Evolutionary conservation across 2,113 vertebrate genomes (phyloP).

Genomic region (Antennarius striatus): DNA sequence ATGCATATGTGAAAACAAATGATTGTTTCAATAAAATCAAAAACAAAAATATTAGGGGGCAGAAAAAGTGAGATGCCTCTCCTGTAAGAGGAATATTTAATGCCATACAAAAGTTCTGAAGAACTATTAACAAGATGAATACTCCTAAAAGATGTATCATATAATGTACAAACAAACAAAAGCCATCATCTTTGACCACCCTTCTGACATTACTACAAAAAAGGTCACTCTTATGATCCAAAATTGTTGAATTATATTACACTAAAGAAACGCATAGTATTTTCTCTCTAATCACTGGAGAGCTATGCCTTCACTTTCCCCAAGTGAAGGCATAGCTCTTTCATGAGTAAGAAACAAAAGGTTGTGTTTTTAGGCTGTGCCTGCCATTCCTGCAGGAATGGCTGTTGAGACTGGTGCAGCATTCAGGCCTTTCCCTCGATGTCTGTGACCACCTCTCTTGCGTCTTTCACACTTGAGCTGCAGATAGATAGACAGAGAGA

Average conservation of each 20-base stretch:
- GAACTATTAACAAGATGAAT: constrained; percentile 15
- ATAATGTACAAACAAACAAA: not conserved
- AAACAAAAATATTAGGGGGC: not conserved
- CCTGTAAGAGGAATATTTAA: not conserved
- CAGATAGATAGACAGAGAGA: constrained; percentile 1
- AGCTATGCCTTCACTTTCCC: constrained; percentile 14
- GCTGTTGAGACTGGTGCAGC: constrained; percentile 46
- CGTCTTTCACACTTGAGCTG: constrained; percentile 90
- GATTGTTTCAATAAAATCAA: too few relatives aligned
- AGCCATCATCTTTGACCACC: not conserved
- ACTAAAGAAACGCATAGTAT: not conserved
- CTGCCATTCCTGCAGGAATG: constrained; percentile 73
- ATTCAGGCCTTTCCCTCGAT: constrained; percentile 90
- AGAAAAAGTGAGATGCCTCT: constrained; percentile 36
- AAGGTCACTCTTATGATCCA: not conserved
- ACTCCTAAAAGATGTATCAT: not conserved
- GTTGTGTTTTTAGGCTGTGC: constrained; percentile 80
- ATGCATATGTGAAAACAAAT: too few relatives aligned
- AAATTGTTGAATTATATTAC: not conserved
- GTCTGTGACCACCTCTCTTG: constrained; percentile 91
- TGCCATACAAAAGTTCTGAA: not conserved
- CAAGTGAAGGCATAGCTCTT: too few relatives aligned
- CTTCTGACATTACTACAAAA: not conserved
- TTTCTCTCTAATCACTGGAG: constrained; percentile 10
- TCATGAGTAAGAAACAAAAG: not conserved